Percentiles rank a stretch among this genome's conserved stretches.
Conservation (phyloP, 2,797 vertebrate genomes). For the Poecilia gillii region DNA sequence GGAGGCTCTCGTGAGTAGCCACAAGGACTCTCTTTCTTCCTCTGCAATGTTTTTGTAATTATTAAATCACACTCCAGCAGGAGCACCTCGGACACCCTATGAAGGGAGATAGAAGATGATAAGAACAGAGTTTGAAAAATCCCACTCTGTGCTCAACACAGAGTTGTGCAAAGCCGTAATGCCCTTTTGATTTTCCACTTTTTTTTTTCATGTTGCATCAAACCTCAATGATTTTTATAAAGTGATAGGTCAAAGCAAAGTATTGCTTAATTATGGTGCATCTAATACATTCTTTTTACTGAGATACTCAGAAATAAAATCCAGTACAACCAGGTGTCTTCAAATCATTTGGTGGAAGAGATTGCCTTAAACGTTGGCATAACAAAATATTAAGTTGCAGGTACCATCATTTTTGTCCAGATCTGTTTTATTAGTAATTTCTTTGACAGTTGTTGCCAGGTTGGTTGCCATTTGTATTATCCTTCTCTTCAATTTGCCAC, state of each 20-base stretch:
- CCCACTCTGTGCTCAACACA: background rate
- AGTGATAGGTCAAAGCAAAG: background rate
- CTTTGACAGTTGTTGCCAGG: too few relatives aligned
- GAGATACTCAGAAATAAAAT: background rate
- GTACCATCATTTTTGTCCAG: too few relatives aligned
- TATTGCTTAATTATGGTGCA: background rate
- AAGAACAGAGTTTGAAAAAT: background rate
- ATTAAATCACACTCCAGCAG: slow-evolving; percentile 65
- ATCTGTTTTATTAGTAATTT: too few relatives aligned
- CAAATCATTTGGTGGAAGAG: background rate
- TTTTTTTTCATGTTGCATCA: background rate
- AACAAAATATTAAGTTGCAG: too few relatives aligned
- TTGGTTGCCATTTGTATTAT: too few relatives aligned
- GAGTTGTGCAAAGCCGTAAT: background rate
- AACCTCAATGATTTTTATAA: background rate
- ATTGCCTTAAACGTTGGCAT: too few relatives aligned
- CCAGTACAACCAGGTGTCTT: background rate
- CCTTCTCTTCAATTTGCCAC: too few relatives aligned
- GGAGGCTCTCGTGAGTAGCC: slow-evolving; percentile 60
- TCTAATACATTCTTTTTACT: background rate
- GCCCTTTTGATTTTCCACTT: background rate
- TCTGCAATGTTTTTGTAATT: slow-evolving; percentile 38
- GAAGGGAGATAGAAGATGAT: slow-evolving; percentile 18
- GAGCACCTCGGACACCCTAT: slow-evolving; percentile 58
- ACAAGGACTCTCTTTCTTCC: slow-evolving; percentile 55